Conservation (phyloP, 2,797 vertebrate species). For the Anomalospiza imberbis region DNA sequence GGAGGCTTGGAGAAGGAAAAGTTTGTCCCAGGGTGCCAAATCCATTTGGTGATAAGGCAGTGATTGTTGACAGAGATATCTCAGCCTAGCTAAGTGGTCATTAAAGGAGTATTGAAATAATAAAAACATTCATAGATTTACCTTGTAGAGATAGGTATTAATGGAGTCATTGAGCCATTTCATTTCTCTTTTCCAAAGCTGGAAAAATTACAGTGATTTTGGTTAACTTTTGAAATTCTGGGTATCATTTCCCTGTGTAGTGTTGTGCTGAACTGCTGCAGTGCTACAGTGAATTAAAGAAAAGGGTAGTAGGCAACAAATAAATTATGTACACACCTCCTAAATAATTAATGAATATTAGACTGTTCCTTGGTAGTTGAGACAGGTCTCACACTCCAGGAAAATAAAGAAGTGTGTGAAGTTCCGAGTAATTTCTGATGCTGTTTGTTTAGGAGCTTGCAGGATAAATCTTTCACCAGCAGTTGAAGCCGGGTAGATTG, state of each 20-base stretch:
- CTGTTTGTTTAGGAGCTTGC: not conserved
- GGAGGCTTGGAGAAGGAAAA: not conserved
- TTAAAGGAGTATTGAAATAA: not conserved
- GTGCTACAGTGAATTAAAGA: not conserved
- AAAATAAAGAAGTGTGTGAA: not conserved
- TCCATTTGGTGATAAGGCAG: not conserved
- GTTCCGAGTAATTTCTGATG: not conserved
- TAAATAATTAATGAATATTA: slow-evolving; percentile 3
- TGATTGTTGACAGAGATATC: not conserved
- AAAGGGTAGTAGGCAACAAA: not conserved
- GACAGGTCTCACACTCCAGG: not conserved
- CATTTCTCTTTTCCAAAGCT: not conserved
- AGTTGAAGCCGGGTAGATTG: not conserved
- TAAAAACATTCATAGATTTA: not conserved
- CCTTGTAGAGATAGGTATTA: not conserved
- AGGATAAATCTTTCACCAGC: not conserved
- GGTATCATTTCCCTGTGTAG: not conserved
- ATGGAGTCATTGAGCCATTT: not conserved
- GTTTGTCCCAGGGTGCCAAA: not conserved
- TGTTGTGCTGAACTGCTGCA: not conserved
- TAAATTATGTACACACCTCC: not conserved
- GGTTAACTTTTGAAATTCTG: not conserved
- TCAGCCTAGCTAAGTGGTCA: not conserved
- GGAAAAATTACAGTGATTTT: not conserved
- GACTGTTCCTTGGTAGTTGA: not conserved